Evolutionary conservation across 2,888 invertebrate species (phyloP), one percentile per base, ranked within the genome.

Genomic region (Peribatodes rhomboidaria): DNA sequence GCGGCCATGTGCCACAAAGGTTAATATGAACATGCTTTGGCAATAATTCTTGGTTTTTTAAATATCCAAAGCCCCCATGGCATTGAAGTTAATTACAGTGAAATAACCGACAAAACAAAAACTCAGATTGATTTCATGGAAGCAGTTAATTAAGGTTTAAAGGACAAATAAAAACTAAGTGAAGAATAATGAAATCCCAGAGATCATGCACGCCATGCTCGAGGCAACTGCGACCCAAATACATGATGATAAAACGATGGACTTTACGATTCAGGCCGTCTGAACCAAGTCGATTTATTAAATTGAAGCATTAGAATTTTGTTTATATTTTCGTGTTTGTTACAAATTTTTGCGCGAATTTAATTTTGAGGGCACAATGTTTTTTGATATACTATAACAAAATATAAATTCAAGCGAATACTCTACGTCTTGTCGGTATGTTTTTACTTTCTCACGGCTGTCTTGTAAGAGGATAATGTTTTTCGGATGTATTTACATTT

Each of bases 221-320:
- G 78, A 80, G 78, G 72, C 73, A 80, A 74, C 80, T 76, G 71
- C 82, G 83, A 85, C 86, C 85, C 76, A 80, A 84, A 85, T 83
- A 81, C 75, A 73, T 78, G 71, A 71, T 68, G 80, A 83, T 83
- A 82, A 82, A 80, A 77, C 71, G 74, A 78, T 79, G 78, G 81
- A 84, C 79, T 82, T 77, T 76, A 79, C 65, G 75, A 80, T 76
- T 76, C 72, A 62, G 68, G 55, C 68, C 67, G 44, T 61, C 70
- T 71, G 68, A 72, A 66, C 67, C 61, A 65, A 53, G 72, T 68
- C 59, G 70, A 73, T 71, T 72, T 73, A 46, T 50, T 56, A 47
- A 27, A 49, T 50, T 35, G 42, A 11, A 9, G 35, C 20, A 18
- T 37, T 6, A 27, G 14, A 7, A 44, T 46, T 37, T n/a, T 14